A percentile compares a stretch with the other conserved stretches of the same genome.
These are phyloP conservation scores for Uropetala carovei DNA, from an alignment of 2,888 invertebrate species.

Conservation along the genomic window DNA sequence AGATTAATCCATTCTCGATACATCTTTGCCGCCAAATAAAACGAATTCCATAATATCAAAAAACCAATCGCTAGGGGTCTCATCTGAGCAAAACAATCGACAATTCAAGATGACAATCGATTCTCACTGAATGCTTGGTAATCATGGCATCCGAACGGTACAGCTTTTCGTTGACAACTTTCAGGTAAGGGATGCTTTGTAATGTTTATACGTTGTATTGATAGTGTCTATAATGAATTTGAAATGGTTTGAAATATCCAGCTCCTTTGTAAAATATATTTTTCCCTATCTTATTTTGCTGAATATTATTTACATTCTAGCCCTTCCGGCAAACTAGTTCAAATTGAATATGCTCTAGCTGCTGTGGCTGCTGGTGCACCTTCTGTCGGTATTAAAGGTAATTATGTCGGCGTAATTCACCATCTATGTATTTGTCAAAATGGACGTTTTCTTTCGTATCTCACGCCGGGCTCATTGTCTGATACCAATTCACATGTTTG, in stretches of 20 bases:
- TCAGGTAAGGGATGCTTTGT: constrained; percentile 78
- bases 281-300: background rate
- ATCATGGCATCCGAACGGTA: constrained; percentile 97
- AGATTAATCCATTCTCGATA: no score
- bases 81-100: background rate
- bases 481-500: background rate
- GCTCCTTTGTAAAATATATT: background rate
- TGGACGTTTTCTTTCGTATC: background rate
- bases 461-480: background rate
- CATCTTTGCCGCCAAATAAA: no score
- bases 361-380: constrained; percentile 99
- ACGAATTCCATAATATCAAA: no score
- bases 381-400: constrained; percentile 98
- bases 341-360: constrained; percentile 99
- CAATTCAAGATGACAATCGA: constrained; percentile 5
- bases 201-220: background rate
- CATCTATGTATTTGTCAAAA: background rate
- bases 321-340: constrained; percentile 99
- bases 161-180: constrained; percentile 95
- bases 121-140: constrained; percentile 72
- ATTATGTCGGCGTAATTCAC: constrained; percentile 65
- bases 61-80: background rate
- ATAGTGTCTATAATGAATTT: background rate
- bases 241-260: background rate
- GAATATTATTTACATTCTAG: constrained; percentile 77